Conservation (phyloP, 1,140 invertebrate genomes). For the Papilio aristodemus region DNA sequence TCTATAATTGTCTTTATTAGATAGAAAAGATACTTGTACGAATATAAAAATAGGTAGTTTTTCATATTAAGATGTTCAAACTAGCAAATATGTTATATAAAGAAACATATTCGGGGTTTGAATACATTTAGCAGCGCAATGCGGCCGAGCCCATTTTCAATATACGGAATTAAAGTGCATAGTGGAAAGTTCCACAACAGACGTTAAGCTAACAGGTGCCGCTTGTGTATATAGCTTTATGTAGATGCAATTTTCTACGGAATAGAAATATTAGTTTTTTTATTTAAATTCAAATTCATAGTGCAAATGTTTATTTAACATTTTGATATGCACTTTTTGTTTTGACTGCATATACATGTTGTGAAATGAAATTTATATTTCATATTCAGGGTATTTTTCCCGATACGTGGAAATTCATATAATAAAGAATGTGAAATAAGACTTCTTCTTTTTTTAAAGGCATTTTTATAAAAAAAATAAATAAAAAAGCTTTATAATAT, state of each 20-base stretch:
- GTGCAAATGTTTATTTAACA: background rate
- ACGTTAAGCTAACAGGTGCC: constrained; percentile 13
- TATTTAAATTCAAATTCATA: constrained; percentile 25
- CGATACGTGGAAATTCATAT: no score
- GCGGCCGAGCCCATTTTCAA: constrained; percentile 1
- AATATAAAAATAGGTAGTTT: background rate
- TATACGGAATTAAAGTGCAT: constrained; percentile 24
- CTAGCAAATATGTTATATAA: background rate
- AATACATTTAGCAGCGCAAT: background rate
- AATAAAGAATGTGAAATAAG: no score
- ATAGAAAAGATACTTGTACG: no score
- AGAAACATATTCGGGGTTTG: background rate
- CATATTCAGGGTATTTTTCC: no score
- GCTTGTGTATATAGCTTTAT: background rate
- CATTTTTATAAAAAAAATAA: no score
- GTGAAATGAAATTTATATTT: no score
- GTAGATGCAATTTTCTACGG: constrained; percentile 18
- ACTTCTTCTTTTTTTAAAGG: no score
- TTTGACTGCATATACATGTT: no score
- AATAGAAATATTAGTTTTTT: constrained; percentile 32
- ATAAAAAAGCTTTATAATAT: no score
- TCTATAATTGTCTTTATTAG: no score
- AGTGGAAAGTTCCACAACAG: constrained; percentile 17
- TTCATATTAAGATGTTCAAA: background rate
- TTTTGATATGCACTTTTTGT: no score